Conservation (phyloP, 2,888 invertebrate species). For the Malthinus flaveolus region DNA sequence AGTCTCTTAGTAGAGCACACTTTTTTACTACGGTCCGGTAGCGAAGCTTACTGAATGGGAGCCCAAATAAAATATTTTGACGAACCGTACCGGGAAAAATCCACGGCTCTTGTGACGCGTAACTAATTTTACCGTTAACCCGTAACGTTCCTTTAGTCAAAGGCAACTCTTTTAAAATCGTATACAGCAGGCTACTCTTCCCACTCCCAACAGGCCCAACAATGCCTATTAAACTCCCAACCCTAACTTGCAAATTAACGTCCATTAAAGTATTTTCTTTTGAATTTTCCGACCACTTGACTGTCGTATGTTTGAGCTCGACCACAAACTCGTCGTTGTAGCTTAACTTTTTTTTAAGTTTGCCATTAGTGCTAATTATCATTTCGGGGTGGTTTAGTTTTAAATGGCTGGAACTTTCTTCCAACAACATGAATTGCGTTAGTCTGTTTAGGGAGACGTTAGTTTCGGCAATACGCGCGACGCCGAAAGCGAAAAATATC, state of each 20-base stretch:
- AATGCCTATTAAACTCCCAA: constrained; percentile 61
- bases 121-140: constrained; percentile 72
- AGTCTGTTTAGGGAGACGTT: constrained; percentile 74
- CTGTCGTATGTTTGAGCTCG: constrained; percentile 48
- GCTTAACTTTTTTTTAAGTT: no score
- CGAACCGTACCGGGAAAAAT: constrained; percentile 80
- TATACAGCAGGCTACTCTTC: constrained; percentile 63
- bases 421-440: constrained; percentile 60
- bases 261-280: constrained; percentile 69
- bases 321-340: neutral
- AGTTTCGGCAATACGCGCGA: constrained; percentile 80
- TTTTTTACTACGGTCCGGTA: constrained; percentile 69
- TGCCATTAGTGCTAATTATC: neutral
- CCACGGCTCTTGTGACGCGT: constrained; percentile 90
- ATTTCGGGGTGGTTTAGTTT: neutral
- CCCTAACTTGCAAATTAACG: constrained; percentile 66
- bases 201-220: constrained; percentile 72
- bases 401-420: constrained; percentile 48
- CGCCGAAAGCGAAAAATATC: constrained; percentile 85
- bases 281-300: constrained; percentile 68
- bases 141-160: constrained; percentile 66
- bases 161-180: constrained; percentile 74
- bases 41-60: constrained; percentile 67
- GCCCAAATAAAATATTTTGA: constrained; percentile 92
- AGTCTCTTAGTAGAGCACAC: constrained; percentile 75